Conservation (phyloP, 2,113 vertebrate species). For the Lycocorax pyrrhopterus region DNA sequence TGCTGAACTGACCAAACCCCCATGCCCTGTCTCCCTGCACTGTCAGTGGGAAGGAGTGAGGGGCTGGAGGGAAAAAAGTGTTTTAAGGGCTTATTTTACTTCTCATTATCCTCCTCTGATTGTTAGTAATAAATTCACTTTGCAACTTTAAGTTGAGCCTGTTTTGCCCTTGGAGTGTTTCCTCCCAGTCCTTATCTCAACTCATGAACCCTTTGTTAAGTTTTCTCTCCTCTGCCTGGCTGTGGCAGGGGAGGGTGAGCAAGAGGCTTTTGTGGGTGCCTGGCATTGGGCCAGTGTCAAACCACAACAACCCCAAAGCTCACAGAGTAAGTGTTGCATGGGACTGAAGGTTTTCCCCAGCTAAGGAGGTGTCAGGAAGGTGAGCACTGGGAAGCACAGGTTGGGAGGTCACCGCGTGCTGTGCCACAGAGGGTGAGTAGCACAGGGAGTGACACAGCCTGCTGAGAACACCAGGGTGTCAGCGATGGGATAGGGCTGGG, state of each 20-base stretch:
- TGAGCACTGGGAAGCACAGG: background rate
- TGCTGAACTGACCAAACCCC: background rate
- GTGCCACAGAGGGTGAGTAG: background rate
- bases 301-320: background rate
- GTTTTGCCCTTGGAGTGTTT: background rate
- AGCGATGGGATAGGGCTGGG: background rate
- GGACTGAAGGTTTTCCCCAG: background rate
- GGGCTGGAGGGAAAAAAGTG: background rate
- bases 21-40: background rate
- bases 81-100: background rate
- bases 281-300: background rate
- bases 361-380: background rate
- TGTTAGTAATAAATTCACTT: background rate
- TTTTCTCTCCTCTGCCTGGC: background rate
- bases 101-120: background rate
- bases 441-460: background rate
- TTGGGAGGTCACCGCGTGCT: background rate
- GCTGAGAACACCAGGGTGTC: background rate
- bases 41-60: background rate
- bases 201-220: background rate
- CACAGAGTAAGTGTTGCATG: background rate
- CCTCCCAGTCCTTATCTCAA: background rate
- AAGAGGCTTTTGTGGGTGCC: background rate
- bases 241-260: background rate
- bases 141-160: fast-evolving